Evolutionary conservation across 2,113 vertebrate genomes (phyloP).

Genomic region (Indicator indicator): DNA sequence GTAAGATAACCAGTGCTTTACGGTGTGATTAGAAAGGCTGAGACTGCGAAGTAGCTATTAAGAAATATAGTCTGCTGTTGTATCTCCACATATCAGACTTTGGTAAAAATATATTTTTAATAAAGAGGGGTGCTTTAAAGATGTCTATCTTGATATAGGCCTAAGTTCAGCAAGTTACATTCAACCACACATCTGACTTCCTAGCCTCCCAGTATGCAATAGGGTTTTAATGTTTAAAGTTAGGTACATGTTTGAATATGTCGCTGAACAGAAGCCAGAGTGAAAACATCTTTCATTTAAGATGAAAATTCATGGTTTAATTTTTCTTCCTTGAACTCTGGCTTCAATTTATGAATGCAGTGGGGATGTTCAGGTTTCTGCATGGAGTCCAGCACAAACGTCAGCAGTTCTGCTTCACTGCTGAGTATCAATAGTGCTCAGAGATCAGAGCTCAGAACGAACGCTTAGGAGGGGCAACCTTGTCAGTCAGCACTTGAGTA

Average conservation of each 20-base stretch:
- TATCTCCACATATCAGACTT: background rate
- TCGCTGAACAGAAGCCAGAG: background rate
- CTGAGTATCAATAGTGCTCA: slow-evolving; percentile 20
- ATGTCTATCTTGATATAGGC: background rate
- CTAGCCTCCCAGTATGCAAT: background rate
- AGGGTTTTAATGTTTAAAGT: slow-evolving; percentile 15
- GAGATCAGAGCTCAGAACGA: slow-evolving; percentile 58
- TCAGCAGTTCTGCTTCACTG: slow-evolving; percentile 66
- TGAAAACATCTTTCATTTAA: background rate
- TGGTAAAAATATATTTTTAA: slow-evolving; percentile 21
- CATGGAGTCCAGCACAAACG: background rate
- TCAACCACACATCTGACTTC: background rate
- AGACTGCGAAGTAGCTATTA: background rate
- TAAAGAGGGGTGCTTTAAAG: background rate
- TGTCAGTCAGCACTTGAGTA: slow-evolving; percentile 60
- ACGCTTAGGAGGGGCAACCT: slow-evolving; percentile 52
- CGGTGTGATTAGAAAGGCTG: background rate
- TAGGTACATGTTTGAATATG: background rate
- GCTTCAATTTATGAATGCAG: slow-evolving; percentile 9
- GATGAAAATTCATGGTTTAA: slow-evolving; percentile 33
- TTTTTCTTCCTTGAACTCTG: slow-evolving; percentile 51
- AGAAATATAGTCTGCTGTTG: background rate
- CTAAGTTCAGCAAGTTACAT: slow-evolving; percentile 10
- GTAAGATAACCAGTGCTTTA: background rate
- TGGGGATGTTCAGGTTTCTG: slow-evolving; percentile 15